Base-by-base conservation (phyloP, 2,888 invertebrate species). In the Andrena fulva region DNA sequence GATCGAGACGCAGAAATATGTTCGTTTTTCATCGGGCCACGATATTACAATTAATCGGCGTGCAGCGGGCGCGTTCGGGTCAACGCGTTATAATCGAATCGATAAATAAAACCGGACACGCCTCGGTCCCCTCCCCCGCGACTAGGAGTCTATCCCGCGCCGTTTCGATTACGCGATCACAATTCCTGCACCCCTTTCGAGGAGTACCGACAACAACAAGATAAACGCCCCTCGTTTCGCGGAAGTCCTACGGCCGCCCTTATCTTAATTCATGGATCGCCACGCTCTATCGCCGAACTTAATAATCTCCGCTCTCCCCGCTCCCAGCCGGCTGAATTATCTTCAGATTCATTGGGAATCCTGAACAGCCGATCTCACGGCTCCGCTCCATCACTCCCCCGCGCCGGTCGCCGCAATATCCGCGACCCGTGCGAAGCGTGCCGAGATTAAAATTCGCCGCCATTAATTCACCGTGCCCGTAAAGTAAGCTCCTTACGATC, bases 401-500 rank as follows among this genome's bases (percentile, higher is more conserved):
- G 52, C 54, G 54, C n/a, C 20, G 54, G 7, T 24, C 24, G 4
- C 56, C 10, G 67, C 35, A 48, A 62, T 54, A 29, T 27, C 67
- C 52, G 33, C 20, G 60, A 12, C 24, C 29, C 1, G 54, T 12
- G 7, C 48, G 48, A 42, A 66, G 52, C 62, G 8, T 56, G 24
- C 10, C 20, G 35, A 50, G 77, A 77, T 67, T 74, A 77, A 74
- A 63, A 75, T 78, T 75, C 63, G 31, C 56, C 35, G 52, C 62
- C 59, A 71, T 73, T 75, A 74, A 82, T 75, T 68, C 60, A 27
- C 56, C 66, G 5, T 16, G 42, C 52, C 68, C 42, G 64, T 74
- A 68, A 82, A 75, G 63, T 82, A 84, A 84, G 74, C 83, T 82
- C 56, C 77, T 84, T 82, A 84, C 67, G 72, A 69, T 68, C 76